Evolutionary conservation across 2,113 vertebrate genomes (phyloP), one percentile per base, ranked within the genome.

Genomic region (Cyphomyrus plagiostoma): DNA sequence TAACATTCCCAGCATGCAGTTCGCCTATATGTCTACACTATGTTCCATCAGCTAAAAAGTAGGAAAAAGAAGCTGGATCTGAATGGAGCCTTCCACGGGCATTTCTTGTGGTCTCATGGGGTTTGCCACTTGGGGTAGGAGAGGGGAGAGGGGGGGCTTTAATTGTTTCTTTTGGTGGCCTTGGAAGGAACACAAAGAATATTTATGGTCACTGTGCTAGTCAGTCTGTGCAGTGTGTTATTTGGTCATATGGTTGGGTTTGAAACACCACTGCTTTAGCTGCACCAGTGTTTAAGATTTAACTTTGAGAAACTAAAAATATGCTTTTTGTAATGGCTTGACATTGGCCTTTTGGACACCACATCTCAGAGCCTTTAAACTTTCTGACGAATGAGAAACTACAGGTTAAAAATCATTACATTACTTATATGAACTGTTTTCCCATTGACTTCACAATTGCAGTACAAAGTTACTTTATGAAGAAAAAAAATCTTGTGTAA

Each of bases 111-210:
- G 91, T 88, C 87, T 90, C 70, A 35, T 58, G 89, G 70, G 17
- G 50, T 3, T 48, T 39, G 49, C 35, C 26, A 56, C 15, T 19
- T 23, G 82, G 74, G 21, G 49, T n/a, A 35, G 17, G 82, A 50
- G 58, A 52, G 66, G 10, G 26, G 85, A 90, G 89, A 87, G 83
- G 92, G 90, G 91, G 92, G 90, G 91, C 53, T 56, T 56, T 56
- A 88, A 89, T 88, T 91, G 94, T 95, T 95, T 91, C 88, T 93
- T 89, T 95, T 95, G 94, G 62, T 70, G 62, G 62, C 62, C n/a
- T 70, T 92, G 89, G 80, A 91, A 89, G 90, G 89, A 89, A 91
- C 90, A 89, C 86, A 84, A 74, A 56, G 45, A 21, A 39, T 45
- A 42, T 88, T 94, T 93, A 94, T 91, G 87, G 91, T 90, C 90